Conservation (phyloP, 2,888 invertebrate species). For the Eueremaeus valkanovi region DNA sequence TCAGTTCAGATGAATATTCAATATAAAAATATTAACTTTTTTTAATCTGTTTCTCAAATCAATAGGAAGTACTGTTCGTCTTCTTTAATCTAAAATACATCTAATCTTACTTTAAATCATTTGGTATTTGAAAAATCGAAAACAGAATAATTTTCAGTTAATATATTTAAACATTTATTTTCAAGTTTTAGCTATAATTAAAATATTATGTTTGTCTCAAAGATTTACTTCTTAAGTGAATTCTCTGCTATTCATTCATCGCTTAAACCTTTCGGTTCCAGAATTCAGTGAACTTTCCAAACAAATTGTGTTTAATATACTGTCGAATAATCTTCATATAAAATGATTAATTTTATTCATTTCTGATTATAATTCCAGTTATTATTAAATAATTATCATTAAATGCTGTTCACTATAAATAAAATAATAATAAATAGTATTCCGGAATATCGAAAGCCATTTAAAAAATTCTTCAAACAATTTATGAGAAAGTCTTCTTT, state of each 20-base stretch:
- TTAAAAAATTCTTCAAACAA: no score
- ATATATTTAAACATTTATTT: neutral
- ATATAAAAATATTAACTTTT: neutral
- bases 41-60: neutral
- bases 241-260: no score
- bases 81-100: neutral
- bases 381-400: no score
- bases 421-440: no score
- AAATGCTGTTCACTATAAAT: no score
- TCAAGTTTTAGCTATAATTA: neutral
- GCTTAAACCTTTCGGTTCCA: neutral
- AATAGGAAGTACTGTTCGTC: constrained; percentile 23
- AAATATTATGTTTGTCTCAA: neutral
- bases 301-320: neutral
- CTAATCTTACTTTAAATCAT: neutral
- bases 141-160: neutral
- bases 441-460: no score
- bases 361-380: no score
- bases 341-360: no score
- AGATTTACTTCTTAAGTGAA: no score
- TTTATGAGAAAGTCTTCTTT: no score
- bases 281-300: no score
- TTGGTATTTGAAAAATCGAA: neutral
- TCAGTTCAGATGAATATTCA: constrained; percentile 9
- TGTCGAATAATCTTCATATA: no score